Evolutionary conservation across 53 echinoderm and acorn worm genomes (phyloP).

Genomic region (Mesocentrotus franciscanus): DNA sequence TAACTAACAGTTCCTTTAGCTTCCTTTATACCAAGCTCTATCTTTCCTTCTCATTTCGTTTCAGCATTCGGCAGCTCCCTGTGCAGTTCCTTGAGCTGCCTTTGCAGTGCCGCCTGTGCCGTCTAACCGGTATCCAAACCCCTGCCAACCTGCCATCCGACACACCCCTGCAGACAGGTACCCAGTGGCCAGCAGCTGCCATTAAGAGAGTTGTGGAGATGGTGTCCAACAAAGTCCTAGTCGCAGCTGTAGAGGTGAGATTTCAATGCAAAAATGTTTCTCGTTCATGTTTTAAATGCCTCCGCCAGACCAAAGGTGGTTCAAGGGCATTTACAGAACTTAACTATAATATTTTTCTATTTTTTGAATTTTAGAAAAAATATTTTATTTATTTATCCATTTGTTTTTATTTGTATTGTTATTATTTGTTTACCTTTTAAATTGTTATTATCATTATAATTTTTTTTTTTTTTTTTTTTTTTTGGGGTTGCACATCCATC

Average conservation of each 20-base stretch:
- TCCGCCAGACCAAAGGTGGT: no score
- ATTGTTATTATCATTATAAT: no score
- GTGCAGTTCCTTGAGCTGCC: slow-evolving; percentile 78
- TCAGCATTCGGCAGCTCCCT: slow-evolving; percentile 87
- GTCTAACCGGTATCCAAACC: slow-evolving; percentile 76
- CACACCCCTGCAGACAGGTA: slow-evolving; percentile 65
- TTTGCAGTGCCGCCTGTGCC: slow-evolving; percentile 76
- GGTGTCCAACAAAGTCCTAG: slow-evolving; percentile 77
- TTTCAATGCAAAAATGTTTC: background rate
- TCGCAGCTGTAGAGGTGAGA: slow-evolving; percentile 83
- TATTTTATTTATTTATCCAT: no score
- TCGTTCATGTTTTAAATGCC: no score
- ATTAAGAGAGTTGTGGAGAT: slow-evolving; percentile 74
- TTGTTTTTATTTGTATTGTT: no score
- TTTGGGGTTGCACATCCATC: no score
- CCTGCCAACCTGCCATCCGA: slow-evolving; percentile 72
- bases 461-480: no score
- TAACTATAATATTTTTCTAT: no score
- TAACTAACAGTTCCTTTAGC: background rate
- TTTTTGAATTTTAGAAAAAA: no score
- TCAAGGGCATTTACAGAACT: no score
- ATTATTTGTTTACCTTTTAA: no score
- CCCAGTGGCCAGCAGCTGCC: slow-evolving; percentile 81
- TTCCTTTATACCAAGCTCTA: background rate
- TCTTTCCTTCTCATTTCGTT: background rate